Percentiles rank a stretch among this genome's conserved stretches.
Conservation (phyloP, 1,140 invertebrate species). For the Uloborus diversus region DNA sequence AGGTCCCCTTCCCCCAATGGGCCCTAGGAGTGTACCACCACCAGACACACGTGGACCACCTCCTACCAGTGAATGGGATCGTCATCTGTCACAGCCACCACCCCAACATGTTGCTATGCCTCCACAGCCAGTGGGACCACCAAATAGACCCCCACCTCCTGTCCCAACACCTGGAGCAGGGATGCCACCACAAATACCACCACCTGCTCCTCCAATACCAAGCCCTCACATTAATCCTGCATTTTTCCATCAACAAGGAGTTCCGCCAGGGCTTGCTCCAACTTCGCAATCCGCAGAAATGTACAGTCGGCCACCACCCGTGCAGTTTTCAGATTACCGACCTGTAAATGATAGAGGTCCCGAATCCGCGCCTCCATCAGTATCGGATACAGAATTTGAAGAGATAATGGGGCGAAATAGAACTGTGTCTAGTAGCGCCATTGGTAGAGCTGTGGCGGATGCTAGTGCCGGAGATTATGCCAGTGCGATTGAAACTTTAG, state of each 20-base stretch:
- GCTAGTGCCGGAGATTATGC: constrained; percentile 93
- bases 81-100: constrained; percentile 68
- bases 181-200: constrained; percentile 58
- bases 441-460: constrained; percentile 95
- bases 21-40: constrained; percentile 62
- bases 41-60: constrained; percentile 71
- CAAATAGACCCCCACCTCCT: constrained; percentile 75
- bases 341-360: neutral
- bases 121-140: constrained; percentile 68
- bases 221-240: constrained; percentile 93
- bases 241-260: constrained; percentile 83
- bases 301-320: constrained; percentile 62
- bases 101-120: constrained; percentile 69
- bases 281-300: constrained; percentile 66
- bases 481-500: constrained; percentile 97
- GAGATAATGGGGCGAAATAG: constrained; percentile 97
- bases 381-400: constrained; percentile 85
- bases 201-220: constrained; percentile 62
- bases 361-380: constrained; percentile 8
- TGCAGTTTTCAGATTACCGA: constrained; percentile 54
- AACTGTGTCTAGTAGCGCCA: constrained; percentile 96
- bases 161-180: constrained; percentile 59
- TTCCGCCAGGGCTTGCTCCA: constrained; percentile 71
- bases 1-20: constrained; percentile 63
- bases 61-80: constrained; percentile 77